Conservation (phyloP, 1,140 invertebrate species). For the Drosophila rufa region DNA sequence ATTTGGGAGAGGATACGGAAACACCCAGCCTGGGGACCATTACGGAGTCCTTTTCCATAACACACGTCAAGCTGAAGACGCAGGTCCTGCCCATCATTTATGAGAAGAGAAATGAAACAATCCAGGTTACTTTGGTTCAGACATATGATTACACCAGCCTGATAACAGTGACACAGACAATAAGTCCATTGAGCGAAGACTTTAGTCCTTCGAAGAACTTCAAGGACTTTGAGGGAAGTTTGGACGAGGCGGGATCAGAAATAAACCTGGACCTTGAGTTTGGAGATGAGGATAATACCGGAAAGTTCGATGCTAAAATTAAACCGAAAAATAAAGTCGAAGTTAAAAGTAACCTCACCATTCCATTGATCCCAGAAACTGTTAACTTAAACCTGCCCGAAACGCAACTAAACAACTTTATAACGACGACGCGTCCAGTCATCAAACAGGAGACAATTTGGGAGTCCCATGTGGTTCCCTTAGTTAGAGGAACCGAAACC, state of each 20-base stretch:
- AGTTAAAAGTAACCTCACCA: constrained; percentile 48
- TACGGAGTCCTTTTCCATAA: constrained; percentile 96
- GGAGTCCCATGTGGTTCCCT: constrained; percentile 92
- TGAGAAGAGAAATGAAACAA: constrained; percentile 89
- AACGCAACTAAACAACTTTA: constrained; percentile 84
- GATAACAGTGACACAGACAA: constrained; percentile 94
- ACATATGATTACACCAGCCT: constrained; percentile 94
- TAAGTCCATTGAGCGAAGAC: constrained; percentile 94
- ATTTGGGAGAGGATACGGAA: constrained; percentile 89
- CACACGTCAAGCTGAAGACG: constrained; percentile 93
- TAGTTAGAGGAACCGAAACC: constrained; percentile 91
- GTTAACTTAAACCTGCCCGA: constrained; percentile 29
- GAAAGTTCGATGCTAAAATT: constrained; percentile 87
- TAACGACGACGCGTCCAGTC: constrained; percentile 91
- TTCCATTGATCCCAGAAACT: constrained; percentile 18
- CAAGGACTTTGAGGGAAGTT: constrained; percentile 94
- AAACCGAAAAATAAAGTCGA: constrained; percentile 53
- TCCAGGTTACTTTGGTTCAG: constrained; percentile 92
- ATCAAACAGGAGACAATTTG: constrained; percentile 91
- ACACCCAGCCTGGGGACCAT: constrained; percentile 94
- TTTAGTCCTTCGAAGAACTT: constrained; percentile 86
- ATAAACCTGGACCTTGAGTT: constrained; percentile 93
- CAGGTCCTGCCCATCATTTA: constrained; percentile 92
- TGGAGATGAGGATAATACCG: constrained; percentile 91
- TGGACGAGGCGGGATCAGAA: constrained; percentile 95